Percentiles rank a stretch among this genome's conserved stretches.
Evolutionary conservation across 2,113 vertebrate species (phyloP).

Genomic region (Scomber colias): DNA sequence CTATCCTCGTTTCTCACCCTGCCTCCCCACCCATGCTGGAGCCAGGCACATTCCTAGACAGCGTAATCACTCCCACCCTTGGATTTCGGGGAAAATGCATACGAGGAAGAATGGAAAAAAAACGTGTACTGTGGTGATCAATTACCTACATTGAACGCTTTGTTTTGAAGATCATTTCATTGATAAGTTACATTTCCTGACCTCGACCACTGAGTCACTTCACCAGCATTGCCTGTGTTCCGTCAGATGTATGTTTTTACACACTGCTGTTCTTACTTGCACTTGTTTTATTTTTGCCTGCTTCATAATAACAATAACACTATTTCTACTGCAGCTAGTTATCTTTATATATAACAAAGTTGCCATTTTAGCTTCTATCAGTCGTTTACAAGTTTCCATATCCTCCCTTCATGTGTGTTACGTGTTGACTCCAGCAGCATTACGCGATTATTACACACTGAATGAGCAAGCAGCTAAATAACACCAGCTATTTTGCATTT

Average conservation of each 20-base stretch:
- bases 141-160: too few species aligned
- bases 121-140: rapidly evolving
- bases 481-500: too few species aligned
- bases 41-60: constrained; percentile 28
- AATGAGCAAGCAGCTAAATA: background rate
- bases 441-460: background rate
- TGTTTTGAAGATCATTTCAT: background rate
- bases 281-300: too few species aligned
- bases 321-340: too few species aligned
- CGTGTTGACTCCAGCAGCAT: background rate
- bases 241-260: background rate
- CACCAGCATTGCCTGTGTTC: too few species aligned
- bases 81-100: background rate
- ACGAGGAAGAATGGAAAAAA: background rate
- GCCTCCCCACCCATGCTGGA: background rate
- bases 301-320: too few species aligned
- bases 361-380: rapidly evolving
- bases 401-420: background rate
- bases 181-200: background rate
- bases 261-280: too few species aligned
- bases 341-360: too few species aligned
- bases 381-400: background rate
- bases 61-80: background rate
- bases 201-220: too few species aligned
- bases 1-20: background rate